These are phyloP conservation scores for Chelonia mydas DNA, from an alignment of 2,797 vertebrate genomes.

Conservation along the genomic window DNA sequence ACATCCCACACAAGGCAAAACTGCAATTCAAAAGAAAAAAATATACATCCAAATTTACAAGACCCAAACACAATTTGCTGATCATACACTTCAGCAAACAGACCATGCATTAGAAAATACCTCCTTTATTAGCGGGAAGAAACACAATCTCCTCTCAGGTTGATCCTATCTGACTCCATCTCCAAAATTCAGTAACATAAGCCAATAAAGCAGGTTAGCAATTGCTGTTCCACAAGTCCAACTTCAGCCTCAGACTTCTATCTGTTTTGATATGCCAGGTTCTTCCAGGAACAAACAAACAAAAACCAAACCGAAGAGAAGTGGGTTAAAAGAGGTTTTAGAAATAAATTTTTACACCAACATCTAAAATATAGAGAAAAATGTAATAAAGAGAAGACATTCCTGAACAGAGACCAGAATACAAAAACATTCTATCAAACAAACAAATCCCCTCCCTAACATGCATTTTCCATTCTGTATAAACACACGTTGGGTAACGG, in stretches of 20 bases:
- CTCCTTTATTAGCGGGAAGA: neutral
- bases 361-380: neutral
- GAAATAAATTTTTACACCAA: conserved; percentile 25
- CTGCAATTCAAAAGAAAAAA: conserved; percentile 13
- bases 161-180: neutral
- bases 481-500: conserved; percentile 62
- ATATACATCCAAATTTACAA: neutral
- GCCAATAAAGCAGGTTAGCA: neutral
- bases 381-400: neutral
- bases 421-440: conserved; percentile 31
- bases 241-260: conserved; percentile 45
- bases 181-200: conserved; percentile 29
- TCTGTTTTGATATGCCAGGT: conserved; percentile 13
- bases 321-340: neutral
- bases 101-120: conserved; percentile 4
- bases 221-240: conserved; percentile 46
- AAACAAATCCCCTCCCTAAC: neutral
- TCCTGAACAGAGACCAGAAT: neutral
- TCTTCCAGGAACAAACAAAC: conserved; percentile 32
- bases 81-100: neutral
- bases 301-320: conserved; percentile 1
- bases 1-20: conserved; percentile 30
- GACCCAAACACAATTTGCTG: neutral
- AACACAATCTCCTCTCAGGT: neutral
- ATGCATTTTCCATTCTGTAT: conserved; percentile 33